Evolutionary conservation across 2,113 vertebrate species (phyloP).

Genomic region (Tringa solitaria): DNA sequence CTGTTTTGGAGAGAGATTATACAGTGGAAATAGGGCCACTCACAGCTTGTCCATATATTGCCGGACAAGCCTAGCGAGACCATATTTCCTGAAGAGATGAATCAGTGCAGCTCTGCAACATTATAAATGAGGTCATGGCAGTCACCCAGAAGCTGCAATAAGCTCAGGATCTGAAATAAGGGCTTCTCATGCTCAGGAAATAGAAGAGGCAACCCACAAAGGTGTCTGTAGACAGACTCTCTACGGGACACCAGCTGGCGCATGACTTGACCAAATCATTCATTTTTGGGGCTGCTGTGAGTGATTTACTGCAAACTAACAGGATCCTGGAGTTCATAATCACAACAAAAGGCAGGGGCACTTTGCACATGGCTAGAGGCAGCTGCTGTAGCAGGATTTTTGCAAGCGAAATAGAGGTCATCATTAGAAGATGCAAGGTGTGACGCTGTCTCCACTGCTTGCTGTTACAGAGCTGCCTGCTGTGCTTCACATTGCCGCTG

Average conservation of each 20-base stretch:
- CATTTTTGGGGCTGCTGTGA: constrained; percentile 55
- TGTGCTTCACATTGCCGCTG: not conserved
- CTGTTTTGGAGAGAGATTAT: not conserved
- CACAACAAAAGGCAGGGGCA: not conserved
- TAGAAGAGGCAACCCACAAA: constrained; percentile 64
- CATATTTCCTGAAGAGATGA: constrained; percentile 66
- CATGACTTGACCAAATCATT: constrained; percentile 47
- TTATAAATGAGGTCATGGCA: constrained; percentile 56
- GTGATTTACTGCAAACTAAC: constrained; percentile 44
- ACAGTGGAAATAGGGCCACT: not conserved
- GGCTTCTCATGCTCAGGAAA: constrained; percentile 71
- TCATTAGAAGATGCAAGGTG: not conserved
- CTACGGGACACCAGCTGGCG: constrained; percentile 50
- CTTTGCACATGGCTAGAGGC: not conserved
- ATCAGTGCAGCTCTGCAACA: constrained; percentile 32
- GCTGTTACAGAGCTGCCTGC: not conserved
- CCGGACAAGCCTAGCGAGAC: constrained; percentile 11
- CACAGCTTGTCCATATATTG: not conserved
- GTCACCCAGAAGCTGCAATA: constrained; percentile 66
- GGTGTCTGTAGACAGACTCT: constrained; percentile 76
- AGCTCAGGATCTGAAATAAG: constrained; percentile 66
- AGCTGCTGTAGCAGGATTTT: not conserved
- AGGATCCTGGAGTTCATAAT: constrained; percentile 32
- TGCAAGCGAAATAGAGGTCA: not conserved
- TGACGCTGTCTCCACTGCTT: not conserved